Base-by-base conservation (phyloP, 2,888 invertebrate species). In the Hypolimnas misippus region DNA sequence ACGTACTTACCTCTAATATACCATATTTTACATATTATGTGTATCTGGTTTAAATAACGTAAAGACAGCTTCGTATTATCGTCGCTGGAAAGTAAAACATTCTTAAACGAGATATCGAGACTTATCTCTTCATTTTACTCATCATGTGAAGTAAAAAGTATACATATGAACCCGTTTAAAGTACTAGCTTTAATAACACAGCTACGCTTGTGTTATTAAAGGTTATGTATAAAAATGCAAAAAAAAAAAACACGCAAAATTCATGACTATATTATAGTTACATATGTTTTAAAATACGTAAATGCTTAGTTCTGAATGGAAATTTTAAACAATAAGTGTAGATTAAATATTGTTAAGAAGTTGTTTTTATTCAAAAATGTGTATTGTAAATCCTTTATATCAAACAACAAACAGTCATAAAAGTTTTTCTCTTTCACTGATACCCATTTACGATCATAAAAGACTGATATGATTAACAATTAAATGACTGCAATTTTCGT, bases 351-450 rank as follows among this genome's bases (percentile, higher is more conserved):
- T 8, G 35, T n/a, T 12, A 38, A 38, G 35, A 38, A 38, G 4
- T 38, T n/a, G 35, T 38, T 38, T 6, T 12, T 5, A 4, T 10
- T 12, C 12, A 10, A 12, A 21, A 46, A 46, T 46, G 10, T 21
- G n/a, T n/a, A n/a, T n/a, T n/a, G n/a, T 21, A 12, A 46, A 46
- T 46, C 21, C 10, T 19, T 46, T 46, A 16, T 16, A 19, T 17
- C 44, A 44, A 17, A 14, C 19, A 52, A 42, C 40, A 58, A 59
- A 53, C 25, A 17, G 52, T 59, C 31, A 25, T 59, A 52, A 53
- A 59, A 44, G 21, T 46, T 53, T 58, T 44, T 19, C 38, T 40
- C 40, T 51, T n/a, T 25, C 17, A 29, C 42, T 53, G 59, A 59
- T 59, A 59, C 33, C 1, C 44, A 40, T 58, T 59, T 59, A 59